These are phyloP conservation scores for Ennomos fuscantarius DNA, from an alignment of 2,888 invertebrate genomes.

Conservation along the genomic window DNA sequence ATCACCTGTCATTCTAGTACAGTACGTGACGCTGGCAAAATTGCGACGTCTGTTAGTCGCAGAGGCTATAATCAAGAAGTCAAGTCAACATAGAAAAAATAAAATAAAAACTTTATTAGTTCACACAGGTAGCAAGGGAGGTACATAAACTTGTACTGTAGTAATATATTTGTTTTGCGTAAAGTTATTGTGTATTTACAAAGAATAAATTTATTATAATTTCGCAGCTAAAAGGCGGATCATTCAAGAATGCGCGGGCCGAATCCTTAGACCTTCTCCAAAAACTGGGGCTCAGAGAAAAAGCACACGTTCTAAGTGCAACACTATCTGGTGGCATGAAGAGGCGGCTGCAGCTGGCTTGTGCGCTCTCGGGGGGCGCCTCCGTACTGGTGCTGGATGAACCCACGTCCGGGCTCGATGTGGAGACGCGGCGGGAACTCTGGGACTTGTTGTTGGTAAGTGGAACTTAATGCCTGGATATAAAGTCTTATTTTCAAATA, in stretches of 20 bases:
- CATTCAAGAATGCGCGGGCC: slow-evolving; percentile 39
- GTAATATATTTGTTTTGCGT: too few species aligned
- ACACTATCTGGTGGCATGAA: slow-evolving; percentile 95
- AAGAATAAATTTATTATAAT: too few species aligned
- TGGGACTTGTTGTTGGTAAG: slow-evolving; percentile 57
- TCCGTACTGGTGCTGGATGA: slow-evolving; percentile 89
- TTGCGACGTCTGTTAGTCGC: too few species aligned
- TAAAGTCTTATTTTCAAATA: too few species aligned
- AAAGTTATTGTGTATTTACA: too few species aligned
- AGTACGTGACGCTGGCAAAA: too few species aligned
- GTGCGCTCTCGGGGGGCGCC: slow-evolving; percentile 93
- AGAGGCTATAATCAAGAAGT: too few species aligned
- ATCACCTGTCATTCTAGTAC: too few species aligned
- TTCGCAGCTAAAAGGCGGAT: slow-evolving; percentile 66
- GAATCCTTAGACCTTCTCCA: slow-evolving; percentile 44
- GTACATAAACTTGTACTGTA: too few species aligned
- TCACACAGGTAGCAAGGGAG: too few species aligned
- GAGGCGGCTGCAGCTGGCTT: slow-evolving; percentile 92
- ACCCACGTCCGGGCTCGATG: slow-evolving; percentile 86
- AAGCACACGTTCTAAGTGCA: slow-evolving; percentile 84
- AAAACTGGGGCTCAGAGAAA: slow-evolving; percentile 69
- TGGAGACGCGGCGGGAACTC: slow-evolving; percentile 57
- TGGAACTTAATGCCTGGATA: slow-evolving; percentile 49
- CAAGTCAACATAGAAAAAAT: too few species aligned
- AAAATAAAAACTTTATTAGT: too few species aligned